Base-by-base conservation (phyloP, 2,113 vertebrate genomes). In the Syngnathus floridae region DNA sequence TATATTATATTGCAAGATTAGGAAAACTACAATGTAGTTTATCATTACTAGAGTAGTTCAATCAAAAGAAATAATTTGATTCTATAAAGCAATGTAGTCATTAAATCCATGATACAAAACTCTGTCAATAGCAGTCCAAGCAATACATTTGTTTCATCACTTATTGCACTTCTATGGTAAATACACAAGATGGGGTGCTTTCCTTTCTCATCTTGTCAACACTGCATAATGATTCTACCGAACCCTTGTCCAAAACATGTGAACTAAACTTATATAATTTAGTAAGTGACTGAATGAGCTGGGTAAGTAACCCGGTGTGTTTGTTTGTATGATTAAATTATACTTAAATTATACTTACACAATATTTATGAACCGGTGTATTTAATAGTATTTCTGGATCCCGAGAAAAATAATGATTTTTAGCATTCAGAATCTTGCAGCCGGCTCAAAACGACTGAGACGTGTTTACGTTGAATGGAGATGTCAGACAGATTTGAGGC, bases 101-200 rank as follows among this genome's bases (percentile, higher is more conserved):
- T 54, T 56, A 2, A 13, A 16, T 16, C 13, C 12, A 4, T 55
- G 7, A 26, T 7, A 31, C 4, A 4, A 14, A 55, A 58, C 55
- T 21, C 21, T 11, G n/a, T 52, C 21, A 7, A 21, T 51, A 56
- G 26, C 26, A 31, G 26, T 31, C 26, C 26, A 3, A 31, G 26
- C 26, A 31, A 31, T 31, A 31, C 26, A 31, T 31, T 31, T 31
- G 26, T 26, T 56, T 21, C 14, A 48, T 35, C 37, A 64, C 11
- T 48, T 17, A 12, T 55, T 84, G 75, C 22, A 84, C 65, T 78
- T 76, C 1, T 17, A 7, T 10, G 7, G 31, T 7, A 36, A 26
- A 61, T 12, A 41, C 86, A 86, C 76, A 73, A 78, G 87, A 79
- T 79, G 84, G 73, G 86, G 83, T 62, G 64, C 31, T 88, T 82